Base-by-base conservation (phyloP, 1,140 invertebrate genomes). In the Globodera ellingtonae region DNA sequence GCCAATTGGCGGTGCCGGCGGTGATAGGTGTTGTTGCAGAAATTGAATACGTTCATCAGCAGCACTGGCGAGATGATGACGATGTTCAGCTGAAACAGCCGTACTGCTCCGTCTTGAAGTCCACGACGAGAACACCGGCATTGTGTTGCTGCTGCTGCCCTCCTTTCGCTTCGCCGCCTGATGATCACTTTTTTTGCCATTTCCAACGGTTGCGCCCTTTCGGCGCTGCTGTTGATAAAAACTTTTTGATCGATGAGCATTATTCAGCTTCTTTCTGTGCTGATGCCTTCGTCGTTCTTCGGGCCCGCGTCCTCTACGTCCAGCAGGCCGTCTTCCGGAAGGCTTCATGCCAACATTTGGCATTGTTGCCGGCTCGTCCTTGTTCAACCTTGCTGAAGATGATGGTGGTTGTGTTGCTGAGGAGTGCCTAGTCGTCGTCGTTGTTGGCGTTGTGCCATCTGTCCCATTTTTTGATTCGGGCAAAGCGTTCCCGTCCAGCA, bases 391-490 rank as follows among this genome's bases (percentile, higher is more conserved):
- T 35, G 35, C 35, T 35, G 35, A 35, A 35, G 35, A 3, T 35
- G 35, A 35, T 35, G 35, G 35, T 35, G 35, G 35, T 35, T 35
- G 35, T 35, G 35, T 35, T 35, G 35, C 35, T 35, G 35, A 52
- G 1, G 3, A 52, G 50, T 7, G 0, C 66, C 5, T 21, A 4
- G 75, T 78, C 46, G n/a, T 73, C 8, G 4, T 78, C 52, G 46
- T 72, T 4, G n/a, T 78, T 78, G 77, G 21, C 7, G 67, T 71
- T 56, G 13, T 35, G 18, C 81, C 52, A 15, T 9, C 67, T 1
- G 78, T 8, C 50, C 15, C 13, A 13, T 77, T 79, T 10, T 48
- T 78, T 10, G 79, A 21, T 35, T 18, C 3, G 56, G 4, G 5
- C 2, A 21, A 6, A 21, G 6, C 4, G 67, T 35, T 70, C 6